Base-by-base conservation (phyloP, 2,888 invertebrate genomes). In the Cantharis rufa region DNA sequence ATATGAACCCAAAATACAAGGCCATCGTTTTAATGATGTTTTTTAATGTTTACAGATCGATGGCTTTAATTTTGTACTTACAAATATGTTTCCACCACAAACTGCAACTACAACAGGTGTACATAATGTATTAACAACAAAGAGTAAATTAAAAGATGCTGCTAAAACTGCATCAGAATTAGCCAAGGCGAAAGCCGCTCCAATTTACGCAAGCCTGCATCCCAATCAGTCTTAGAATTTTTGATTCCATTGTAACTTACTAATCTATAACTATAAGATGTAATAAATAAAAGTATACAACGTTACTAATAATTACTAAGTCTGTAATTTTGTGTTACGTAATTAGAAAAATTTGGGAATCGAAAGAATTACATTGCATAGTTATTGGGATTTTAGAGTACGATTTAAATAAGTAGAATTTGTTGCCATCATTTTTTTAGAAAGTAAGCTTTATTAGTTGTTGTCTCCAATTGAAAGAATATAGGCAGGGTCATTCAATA, bases 11-110 rank as follows among this genome's bases (percentile, higher is more conserved):
- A n/a, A n/a, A n/a, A n/a, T n/a, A n/a, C n/a, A n/a, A n/a, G 21
- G 15, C 15, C 13, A 9, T 69, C 5, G 10, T 15, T 27, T 15
- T 21, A 15, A 69, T 61, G 18, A 21, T 16, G 15, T 21, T 68
- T 71, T 61, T 61, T n/a, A 64, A 21, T 74, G 74, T 69, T 71
- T 69, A 24, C 72, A 92, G 92, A 90, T 90, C 69, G 90, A 90
- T 81, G 98, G 98, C 13, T 97, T 97, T 88, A 95, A 97, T 88
- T 90, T 93, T 86, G 95, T 97, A 2, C 89, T 97, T 9, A 90
- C 91, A 79, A 90, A 90, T 78, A 92, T 96, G 93, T 96, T 93
- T 88, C 92, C 93, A 10, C 85, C 88, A 11, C 89, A 89, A 76
- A 68, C 83, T 81, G 75, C 88, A 82, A 82, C 88, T 81, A 84